Evolutionary conservation across 2,113 vertebrate genomes (phyloP), one percentile per base, ranked within the genome.

Genomic region (Malurus alboscapulatus): DNA sequence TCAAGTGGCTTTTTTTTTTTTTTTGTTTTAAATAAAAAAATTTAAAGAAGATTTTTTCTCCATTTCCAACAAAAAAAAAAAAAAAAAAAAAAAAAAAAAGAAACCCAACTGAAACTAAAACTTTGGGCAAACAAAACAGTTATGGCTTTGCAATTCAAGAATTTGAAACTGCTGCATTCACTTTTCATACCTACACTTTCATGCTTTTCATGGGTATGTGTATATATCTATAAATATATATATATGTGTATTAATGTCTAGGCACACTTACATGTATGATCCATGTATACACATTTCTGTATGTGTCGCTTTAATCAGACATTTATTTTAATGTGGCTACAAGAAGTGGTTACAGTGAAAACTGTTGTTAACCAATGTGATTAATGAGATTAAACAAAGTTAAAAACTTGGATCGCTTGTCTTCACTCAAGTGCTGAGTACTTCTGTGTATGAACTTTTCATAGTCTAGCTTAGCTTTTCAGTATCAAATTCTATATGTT

Each of bases 331-430:
- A 30, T 24, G 18, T 67, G 44, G 17, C 30, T 81, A 21, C 29
- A 84, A 25, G 59, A 73, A 76, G 9, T 7, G 36, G 14, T 73
- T 79, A 44, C 53, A 12, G n/a, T 61, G 27, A 67, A 81, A 86
- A 27, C 34, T 83, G 18, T 21, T 90, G n/a, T 26, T 85, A 65
- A 55, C 17, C 0, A 0, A 40, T 57, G 24, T 17, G 24, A 51
- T 24, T 59, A 85, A 67, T 42, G 30, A 88, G 45, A 45, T 59
- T 80, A 47, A 77, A 42, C 14, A 54, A 45, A 54, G 18, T n/a
- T 0, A 61, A 55, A 88, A 54, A 42, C 12, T 58, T 75, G 12
- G 25, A 58, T 29, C 53, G 5, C 25, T 77, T 92, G 25, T 44
- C 12, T 63, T 79, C 27, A 29, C 14, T 79, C 18, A 45, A 69